These are phyloP conservation scores for Beris chalybata DNA, from an alignment of 2,888 invertebrate species.

Conservation along the genomic window DNA sequence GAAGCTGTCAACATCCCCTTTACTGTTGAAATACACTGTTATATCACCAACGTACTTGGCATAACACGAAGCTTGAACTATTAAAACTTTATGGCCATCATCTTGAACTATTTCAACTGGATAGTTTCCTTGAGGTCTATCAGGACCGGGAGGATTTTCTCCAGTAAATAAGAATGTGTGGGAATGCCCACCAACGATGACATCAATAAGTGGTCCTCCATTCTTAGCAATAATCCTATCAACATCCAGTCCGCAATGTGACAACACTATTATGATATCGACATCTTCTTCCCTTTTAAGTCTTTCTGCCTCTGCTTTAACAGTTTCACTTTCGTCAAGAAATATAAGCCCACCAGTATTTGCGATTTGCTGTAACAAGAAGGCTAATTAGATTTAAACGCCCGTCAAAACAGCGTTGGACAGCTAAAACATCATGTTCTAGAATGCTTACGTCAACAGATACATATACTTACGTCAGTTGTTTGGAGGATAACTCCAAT, in stretches of 20 bases:
- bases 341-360: conserved; percentile 68
- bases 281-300: conserved; percentile 64
- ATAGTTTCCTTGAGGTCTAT: conserved; percentile 65
- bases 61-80: conserved; percentile 74
- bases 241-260: conserved; percentile 75
- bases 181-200: conserved; percentile 85
- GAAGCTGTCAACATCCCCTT: conserved; percentile 67
- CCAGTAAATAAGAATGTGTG: conserved; percentile 76
- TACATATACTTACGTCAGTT: conserved; percentile 60
- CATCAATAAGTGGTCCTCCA: conserved; percentile 69
- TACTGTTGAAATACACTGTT: conserved; percentile 68
- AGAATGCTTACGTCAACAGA: no score
- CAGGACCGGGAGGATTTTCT: conserved; percentile 61
- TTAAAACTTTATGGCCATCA: conserved; percentile 55
- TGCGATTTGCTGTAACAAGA: conserved; percentile 62
- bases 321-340: conserved; percentile 68
- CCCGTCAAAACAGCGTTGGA: neutral
- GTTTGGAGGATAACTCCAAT: conserved; percentile 75
- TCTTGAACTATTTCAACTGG: conserved; percentile 66
- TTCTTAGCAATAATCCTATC: conserved; percentile 68
- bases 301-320: conserved; percentile 68
- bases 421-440: neutral
- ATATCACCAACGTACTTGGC: conserved; percentile 79
- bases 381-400: neutral
- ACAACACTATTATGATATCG: conserved; percentile 79